Evolutionary conservation across 2,113 vertebrate species (phyloP).

Genomic region (Guaruba guarouba): DNA sequence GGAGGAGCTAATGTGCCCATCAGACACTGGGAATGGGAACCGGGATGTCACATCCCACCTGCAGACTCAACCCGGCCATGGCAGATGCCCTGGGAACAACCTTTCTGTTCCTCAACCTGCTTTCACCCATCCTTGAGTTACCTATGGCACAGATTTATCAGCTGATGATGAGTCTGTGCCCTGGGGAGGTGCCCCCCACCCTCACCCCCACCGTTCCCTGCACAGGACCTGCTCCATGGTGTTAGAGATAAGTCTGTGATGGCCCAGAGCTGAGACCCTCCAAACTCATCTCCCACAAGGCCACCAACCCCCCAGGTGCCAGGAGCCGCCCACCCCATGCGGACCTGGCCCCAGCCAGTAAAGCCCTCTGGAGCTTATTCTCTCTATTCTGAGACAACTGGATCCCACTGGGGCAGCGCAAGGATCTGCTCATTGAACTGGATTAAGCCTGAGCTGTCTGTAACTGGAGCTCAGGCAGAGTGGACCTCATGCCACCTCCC

Average conservation of each 20-base stretch:
- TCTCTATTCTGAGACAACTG: too few relatives aligned
- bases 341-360: neutral
- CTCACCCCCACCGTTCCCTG: neutral
- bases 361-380: neutral
- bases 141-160: rapidly evolving
- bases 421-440: rapidly evolving
- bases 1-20: neutral
- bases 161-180: rapidly evolving
- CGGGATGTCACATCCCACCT: neutral
- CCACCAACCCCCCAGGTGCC: neutral
- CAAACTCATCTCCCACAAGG: neutral
- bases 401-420: neutral
- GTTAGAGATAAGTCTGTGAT: neutral
- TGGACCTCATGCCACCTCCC: neutral
- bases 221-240: neutral
- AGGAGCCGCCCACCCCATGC: neutral
- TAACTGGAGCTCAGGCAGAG: neutral
- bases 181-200: neutral
- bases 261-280: neutral
- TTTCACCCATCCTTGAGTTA: neutral
- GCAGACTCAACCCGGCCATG: neutral
- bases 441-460: neutral
- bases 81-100: neutral
- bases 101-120: neutral
- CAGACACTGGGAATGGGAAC: rapidly evolving